These are phyloP conservation scores for Xiphorhynchus elegans DNA, from an alignment of 2,113 vertebrate genomes.

Conservation along the genomic window DNA sequence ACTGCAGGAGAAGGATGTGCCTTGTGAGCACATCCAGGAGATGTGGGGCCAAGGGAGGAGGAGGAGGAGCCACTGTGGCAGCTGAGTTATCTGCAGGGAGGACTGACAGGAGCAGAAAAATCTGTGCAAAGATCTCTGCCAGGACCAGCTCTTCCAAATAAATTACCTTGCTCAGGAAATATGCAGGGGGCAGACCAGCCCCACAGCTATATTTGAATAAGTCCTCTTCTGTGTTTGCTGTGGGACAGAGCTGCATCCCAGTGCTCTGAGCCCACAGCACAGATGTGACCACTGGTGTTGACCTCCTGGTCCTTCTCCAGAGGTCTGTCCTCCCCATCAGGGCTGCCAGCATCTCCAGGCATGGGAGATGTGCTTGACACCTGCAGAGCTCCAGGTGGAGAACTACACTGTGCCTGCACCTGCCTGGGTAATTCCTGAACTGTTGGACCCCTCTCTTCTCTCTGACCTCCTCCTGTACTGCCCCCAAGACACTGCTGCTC, in stretches of 20 bases:
- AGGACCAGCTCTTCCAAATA: not conserved
- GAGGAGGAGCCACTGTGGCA: not conserved
- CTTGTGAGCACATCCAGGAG: not conserved
- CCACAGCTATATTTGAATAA: not conserved
- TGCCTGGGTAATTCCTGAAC: not conserved
- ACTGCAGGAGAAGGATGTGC: not conserved
- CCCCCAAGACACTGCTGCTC: not conserved
- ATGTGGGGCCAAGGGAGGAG: not conserved
- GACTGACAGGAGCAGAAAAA: not conserved
- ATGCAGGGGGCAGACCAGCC: not conserved
- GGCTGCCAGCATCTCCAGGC: not conserved
- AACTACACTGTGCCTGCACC: accelerated
- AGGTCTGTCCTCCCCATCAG: not conserved
- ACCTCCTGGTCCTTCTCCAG: not conserved
- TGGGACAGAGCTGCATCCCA: not conserved
- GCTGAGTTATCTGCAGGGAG: not conserved
- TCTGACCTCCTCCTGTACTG: not conserved
- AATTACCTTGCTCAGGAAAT: not conserved
- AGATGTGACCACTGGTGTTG: not conserved
- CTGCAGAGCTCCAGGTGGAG: not conserved
- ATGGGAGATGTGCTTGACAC: not conserved
- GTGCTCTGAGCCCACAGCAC: not conserved
- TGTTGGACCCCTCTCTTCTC: not conserved
- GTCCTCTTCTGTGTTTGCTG: not conserved
- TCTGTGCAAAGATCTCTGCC: not conserved